phyloP scores from a whole-genome alignment of 2,888 invertebrate species.

The Plemyria rubiginata region DNA sequence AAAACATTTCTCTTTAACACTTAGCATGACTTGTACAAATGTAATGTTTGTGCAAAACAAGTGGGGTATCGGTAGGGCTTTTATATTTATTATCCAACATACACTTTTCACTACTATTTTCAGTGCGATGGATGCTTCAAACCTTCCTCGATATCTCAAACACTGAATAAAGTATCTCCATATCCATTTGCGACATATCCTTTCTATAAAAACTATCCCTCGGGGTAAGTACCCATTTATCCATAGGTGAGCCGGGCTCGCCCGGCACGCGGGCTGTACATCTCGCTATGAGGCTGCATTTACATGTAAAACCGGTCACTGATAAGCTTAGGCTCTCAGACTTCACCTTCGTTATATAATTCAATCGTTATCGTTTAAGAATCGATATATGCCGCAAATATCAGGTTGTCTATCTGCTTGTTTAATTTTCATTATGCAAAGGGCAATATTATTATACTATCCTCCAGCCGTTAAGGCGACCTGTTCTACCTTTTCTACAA shows the following conservation, averaged over 20 bases:
- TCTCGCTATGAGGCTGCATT: constrained; percentile 23
- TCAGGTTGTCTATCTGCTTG: too few relatives aligned
- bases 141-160: constrained; percentile 18
- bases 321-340: background rate
- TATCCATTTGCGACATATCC: constrained; percentile 21
- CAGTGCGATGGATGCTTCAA: background rate
- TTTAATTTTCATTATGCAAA: too few relatives aligned
- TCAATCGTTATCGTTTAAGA: too few relatives aligned
- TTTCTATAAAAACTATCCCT: constrained; percentile 30
- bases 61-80: background rate
- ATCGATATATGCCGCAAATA: too few relatives aligned
- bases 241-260: constrained; percentile 27
- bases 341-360: too few relatives aligned
- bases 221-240: constrained; percentile 32
- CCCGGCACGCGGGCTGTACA: constrained; percentile 27
- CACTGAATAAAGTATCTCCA: constrained; percentile 19
- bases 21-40: background rate
- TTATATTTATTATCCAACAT: too few relatives aligned
- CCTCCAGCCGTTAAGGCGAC: too few relatives aligned
- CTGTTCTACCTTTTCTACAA: too few relatives aligned
- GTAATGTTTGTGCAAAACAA: background rate
- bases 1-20: background rate
- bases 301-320: constrained; percentile 14
- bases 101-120: background rate
- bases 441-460: too few relatives aligned